A percentile compares a stretch with the other conserved stretches of the same genome.
phyloP scores from a whole-genome alignment of 2,113 vertebrate genomes.

The Dasyprocta punctata region DNA sequence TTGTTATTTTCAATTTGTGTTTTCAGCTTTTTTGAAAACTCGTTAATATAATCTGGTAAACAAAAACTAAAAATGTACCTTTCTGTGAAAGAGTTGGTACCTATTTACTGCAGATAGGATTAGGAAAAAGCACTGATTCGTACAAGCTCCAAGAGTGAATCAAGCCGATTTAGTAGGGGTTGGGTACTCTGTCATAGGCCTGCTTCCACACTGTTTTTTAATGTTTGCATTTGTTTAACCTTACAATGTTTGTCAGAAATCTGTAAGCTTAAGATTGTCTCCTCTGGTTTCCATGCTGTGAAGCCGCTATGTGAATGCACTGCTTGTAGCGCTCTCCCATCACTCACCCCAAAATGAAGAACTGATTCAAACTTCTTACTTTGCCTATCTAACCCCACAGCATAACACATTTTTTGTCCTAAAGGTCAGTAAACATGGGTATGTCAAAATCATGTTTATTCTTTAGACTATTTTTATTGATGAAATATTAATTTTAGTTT shows the following conservation, averaged over 20 bases:
- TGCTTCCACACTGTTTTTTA: background rate
- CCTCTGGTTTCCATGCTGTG: background rate
- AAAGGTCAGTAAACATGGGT: background rate
- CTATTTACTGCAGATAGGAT: background rate
- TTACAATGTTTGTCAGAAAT: background rate
- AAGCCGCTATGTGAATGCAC: background rate
- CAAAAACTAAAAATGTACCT: slow-evolving; percentile 12
- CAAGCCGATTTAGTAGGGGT: background rate
- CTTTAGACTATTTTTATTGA: background rate
- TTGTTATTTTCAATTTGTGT: background rate
- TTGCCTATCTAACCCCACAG: background rate
- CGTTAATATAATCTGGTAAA: slow-evolving; percentile 12
- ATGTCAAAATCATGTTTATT: background rate
- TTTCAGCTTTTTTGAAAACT: slow-evolving; percentile 49
- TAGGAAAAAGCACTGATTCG: background rate
- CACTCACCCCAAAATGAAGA: background rate
- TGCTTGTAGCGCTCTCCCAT: background rate
- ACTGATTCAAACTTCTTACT: background rate
- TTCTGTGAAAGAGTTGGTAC: background rate
- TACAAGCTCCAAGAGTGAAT: background rate
- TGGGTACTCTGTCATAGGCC: background rate
- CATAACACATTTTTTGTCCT: background rate
- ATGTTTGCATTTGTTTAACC: background rate
- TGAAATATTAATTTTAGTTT: background rate
- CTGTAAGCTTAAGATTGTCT: background rate